Percentiles rank a stretch among this genome's conserved stretches.
Conservation (phyloP, 2,888 invertebrate genomes). For the Drosophila peninsularis region DNA sequence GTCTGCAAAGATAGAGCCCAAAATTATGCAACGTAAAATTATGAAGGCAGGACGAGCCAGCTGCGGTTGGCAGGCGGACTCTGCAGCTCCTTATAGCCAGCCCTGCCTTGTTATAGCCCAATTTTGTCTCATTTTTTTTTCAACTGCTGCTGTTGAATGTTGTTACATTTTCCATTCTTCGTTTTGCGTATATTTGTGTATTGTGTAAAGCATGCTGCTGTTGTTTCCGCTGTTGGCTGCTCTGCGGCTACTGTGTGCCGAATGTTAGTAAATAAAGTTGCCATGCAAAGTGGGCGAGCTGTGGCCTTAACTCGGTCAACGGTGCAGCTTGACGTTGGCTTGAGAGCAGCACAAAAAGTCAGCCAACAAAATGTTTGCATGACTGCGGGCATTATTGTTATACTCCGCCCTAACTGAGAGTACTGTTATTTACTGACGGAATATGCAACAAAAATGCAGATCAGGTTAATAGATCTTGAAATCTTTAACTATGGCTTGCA, state of each 20-base stretch:
- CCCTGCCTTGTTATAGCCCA: conserved; percentile 43
- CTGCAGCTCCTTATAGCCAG: conserved; percentile 18
- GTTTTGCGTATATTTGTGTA: not conserved
- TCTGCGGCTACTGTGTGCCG: conserved; percentile 17
- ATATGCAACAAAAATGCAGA: not conserved
- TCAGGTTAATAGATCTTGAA: not conserved
- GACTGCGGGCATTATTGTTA: conserved; percentile 54
- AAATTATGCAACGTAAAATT: conserved; percentile 53
- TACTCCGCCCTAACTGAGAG: not conserved
- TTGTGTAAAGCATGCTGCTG: conserved; percentile 11
- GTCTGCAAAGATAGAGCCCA: conserved; percentile 25
- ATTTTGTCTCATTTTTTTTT: conserved; percentile 36
- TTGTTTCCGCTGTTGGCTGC: conserved; percentile 24
- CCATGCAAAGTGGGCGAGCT: conserved; percentile 33
- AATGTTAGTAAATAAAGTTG: conserved; percentile 60
- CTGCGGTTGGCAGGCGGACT: conserved; percentile 26
- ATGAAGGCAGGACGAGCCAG: conserved; percentile 31
- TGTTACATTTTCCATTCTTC: not conserved
- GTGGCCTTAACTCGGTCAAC: conserved; percentile 52
- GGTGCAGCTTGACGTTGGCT: conserved; percentile 29
- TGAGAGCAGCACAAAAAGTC: conserved; percentile 33
- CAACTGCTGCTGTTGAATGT: conserved; percentile 13
- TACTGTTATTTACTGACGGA: not conserved
- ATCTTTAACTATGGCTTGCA: not conserved
- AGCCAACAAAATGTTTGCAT: conserved; percentile 58